Base-by-base conservation (phyloP, 1,140 invertebrate genomes). In the Apolygus lucorum region DNA sequence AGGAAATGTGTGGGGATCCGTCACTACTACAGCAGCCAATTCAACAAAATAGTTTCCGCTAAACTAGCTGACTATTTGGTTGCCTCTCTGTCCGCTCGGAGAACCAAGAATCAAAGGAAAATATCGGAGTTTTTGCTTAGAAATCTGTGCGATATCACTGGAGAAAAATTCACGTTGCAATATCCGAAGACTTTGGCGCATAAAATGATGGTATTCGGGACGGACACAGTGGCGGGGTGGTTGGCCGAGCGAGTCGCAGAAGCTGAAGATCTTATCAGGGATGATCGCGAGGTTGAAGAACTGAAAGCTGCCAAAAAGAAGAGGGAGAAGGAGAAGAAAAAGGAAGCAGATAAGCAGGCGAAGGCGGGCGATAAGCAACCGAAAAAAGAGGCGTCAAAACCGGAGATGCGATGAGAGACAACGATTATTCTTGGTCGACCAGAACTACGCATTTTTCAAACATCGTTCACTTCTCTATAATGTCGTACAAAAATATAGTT, bases 11-110 rank as follows among this genome's bases (percentile, higher is more conserved):
- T 22, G 4, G 54, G 54, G 4, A 59, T 59, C 11, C 54, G 54
- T 26, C 64, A 66, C 28, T 8, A 28, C 25, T 66, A 34, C 24
- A n/a, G 27, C 28, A 34, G 34, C 1, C 27, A 28, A n/a, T 66
- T 66, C 28, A 29, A 28, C n/a, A 28, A 66, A n/a, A 34, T 34
- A 1, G 34, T 66, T n/a, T 28, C 64, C 26, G 27, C 64, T 27
- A 68, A 68, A 28, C 28, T 68, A 26, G 52, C 21, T 17, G 52
- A 68, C n/a, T 59, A 68, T 24, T 11, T 68, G 22, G 54, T 28
- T 26, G 28, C n/a, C 1, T 14, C 25, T 26, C 28, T 68, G 2
- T 59, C 49, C 14, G 21, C 25, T n/a, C 2, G 52, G 28, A 59
- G 68, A 42, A 28, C 52, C 14, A 62, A 28, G 21, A 68, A 59